Conservation (phyloP, 2,888 invertebrate species). For the Meganola albula region DNA sequence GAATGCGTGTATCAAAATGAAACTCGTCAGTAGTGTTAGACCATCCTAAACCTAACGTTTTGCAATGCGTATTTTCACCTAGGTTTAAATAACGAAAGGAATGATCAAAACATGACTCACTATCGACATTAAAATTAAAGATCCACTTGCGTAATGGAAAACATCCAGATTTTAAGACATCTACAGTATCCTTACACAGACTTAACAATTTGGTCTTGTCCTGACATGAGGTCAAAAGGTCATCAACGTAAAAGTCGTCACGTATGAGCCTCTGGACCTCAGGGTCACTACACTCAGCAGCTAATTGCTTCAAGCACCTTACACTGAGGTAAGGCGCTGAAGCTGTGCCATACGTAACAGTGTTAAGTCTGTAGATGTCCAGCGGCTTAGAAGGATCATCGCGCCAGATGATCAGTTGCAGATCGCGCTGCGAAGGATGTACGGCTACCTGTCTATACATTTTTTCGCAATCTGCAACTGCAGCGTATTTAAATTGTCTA, state of each 20-base stretch:
- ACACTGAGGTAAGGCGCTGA: conserved; percentile 3
- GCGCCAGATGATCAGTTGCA: conserved; percentile 6
- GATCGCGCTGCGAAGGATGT: neutral
- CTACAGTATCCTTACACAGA: neutral
- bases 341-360: conserved; percentile 2
- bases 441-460: conserved; percentile 1
- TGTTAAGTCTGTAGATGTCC: neutral
- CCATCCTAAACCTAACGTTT: conserved; percentile 16
- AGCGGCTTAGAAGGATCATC: neutral
- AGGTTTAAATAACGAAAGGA: neutral
- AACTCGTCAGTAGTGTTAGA: conserved; percentile 9
- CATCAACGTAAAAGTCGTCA: conserved; percentile 8
- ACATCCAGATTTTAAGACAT: too few relatives aligned
- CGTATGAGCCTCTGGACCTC: conserved; percentile 1
- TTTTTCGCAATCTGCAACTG: conserved; percentile 1
- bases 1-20: conserved; percentile 5
- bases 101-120: too few relatives aligned
- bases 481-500: neutral
- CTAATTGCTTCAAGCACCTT: conserved; percentile 5
- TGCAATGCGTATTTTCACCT: neutral
- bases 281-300: neutral
- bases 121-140: too few relatives aligned
- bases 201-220: neutral
- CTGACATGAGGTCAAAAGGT: neutral
- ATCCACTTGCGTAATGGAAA: too few relatives aligned